Evolutionary conservation across 2,113 vertebrate genomes (phyloP).

Genomic region (Grammomys surdaster): DNA sequence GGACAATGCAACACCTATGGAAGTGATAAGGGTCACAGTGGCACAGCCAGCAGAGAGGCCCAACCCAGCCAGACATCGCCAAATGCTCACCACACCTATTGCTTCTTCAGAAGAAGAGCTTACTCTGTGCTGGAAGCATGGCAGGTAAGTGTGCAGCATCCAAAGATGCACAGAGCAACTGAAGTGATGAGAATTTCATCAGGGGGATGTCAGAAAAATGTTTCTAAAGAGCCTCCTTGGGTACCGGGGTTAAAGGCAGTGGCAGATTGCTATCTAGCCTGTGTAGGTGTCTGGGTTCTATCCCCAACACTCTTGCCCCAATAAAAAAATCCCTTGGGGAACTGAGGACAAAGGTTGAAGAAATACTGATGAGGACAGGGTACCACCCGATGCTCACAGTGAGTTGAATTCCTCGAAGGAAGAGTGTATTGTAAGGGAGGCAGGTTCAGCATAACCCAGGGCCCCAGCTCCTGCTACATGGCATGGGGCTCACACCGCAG

Average conservation of each 20-base stretch:
- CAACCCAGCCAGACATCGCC: background rate
- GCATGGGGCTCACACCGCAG: background rate
- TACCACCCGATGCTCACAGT: fast-evolving
- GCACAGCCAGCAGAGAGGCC: too few relatives aligned
- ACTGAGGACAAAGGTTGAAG: background rate
- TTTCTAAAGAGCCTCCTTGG: background rate
- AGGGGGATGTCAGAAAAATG: background rate
- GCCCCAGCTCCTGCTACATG: background rate
- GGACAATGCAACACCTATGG: fast-evolving
- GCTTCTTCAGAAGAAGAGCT: background rate
- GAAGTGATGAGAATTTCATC: background rate
- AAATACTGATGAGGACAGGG: background rate
- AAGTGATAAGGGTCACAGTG: background rate
- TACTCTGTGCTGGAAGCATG: background rate
- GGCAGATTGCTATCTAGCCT: too few relatives aligned
- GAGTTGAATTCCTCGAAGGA: fast-evolving
- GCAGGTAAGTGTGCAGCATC: background rate
- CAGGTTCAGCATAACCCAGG: background rate
- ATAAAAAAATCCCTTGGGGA: background rate
- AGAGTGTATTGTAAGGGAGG: fast-evolving
- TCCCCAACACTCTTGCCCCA: too few relatives aligned
- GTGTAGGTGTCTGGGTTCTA: background rate
- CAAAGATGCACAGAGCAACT: background rate
- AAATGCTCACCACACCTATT: fast-evolving
- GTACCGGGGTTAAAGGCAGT: background rate